Evolutionary conservation across 1,140 invertebrate species (phyloP).

Genomic region (Cardiocondyla obscurior): DNA sequence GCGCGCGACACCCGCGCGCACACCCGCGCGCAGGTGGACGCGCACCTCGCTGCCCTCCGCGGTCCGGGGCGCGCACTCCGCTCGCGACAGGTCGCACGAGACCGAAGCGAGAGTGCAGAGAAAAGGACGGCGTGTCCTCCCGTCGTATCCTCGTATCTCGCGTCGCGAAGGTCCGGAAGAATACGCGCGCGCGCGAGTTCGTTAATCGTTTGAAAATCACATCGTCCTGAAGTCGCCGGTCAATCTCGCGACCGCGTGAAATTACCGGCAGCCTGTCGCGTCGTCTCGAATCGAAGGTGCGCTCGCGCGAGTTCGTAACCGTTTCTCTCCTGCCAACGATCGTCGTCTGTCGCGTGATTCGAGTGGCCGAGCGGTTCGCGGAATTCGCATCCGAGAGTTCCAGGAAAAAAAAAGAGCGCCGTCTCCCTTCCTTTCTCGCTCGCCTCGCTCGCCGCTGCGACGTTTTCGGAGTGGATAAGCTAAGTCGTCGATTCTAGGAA

Average conservation of each 20-base stretch:
- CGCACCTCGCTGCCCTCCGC: background rate
- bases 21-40: background rate
- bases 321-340: background rate
- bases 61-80: constrained; percentile 30
- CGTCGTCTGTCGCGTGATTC: background rate
- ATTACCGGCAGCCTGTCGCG: background rate
- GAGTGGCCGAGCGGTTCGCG: background rate
- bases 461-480: too few relatives aligned
- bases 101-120: constrained; percentile 8
- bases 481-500: too few relatives aligned
- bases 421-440: background rate
- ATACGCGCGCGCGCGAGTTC: background rate
- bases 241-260: background rate
- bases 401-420: background rate
- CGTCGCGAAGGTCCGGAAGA: background rate
- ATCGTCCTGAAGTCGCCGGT: constrained; percentile 7
- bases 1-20: background rate
- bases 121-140: background rate
- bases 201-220: background rate
- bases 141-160: background rate
- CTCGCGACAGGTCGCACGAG: constrained; percentile 55
- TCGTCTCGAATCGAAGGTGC: background rate
- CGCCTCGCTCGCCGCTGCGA: background rate
- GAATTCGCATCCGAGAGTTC: constrained; percentile 8
- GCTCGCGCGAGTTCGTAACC: constrained; percentile 2